These are phyloP conservation scores for Choloepus didactylus DNA, from an alignment of 2,797 vertebrate genomes.

Conservation along the genomic window DNA sequence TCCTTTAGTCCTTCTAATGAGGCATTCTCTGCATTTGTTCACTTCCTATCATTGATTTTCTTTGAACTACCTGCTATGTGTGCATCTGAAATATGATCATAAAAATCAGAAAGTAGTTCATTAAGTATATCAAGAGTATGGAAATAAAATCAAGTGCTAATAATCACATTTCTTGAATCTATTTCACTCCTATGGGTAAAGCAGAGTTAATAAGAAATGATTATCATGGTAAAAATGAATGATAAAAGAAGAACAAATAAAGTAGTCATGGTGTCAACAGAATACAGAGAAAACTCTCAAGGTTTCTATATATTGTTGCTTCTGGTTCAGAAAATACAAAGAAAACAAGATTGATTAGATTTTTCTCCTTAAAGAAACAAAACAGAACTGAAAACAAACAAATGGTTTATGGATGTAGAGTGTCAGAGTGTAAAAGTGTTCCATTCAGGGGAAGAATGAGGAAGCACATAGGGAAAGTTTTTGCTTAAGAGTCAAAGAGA, in stretches of 20 bases:
- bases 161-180: background rate
- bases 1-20: background rate
- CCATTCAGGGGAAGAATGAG: background rate
- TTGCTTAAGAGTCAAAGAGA: background rate
- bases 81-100: background rate
- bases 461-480: background rate
- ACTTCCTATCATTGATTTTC: too few species aligned
- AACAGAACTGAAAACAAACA: too few species aligned
- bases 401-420: background rate
- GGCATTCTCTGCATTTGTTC: background rate
- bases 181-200: too few species aligned
- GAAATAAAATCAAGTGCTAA: background rate
- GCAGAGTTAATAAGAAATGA: too few species aligned
- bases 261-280: background rate
- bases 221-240: too few species aligned
- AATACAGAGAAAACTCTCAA: background rate
- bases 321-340: background rate
- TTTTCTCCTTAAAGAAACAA: background rate
- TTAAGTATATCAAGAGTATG: background rate
- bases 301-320: background rate
- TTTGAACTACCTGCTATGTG: background rate
- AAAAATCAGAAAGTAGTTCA: background rate
- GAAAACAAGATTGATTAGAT: background rate
- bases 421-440: background rate
- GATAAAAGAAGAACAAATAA: background rate